Conservation (phyloP, 2,113 vertebrate genomes). For the Psittacus erithacus region DNA sequence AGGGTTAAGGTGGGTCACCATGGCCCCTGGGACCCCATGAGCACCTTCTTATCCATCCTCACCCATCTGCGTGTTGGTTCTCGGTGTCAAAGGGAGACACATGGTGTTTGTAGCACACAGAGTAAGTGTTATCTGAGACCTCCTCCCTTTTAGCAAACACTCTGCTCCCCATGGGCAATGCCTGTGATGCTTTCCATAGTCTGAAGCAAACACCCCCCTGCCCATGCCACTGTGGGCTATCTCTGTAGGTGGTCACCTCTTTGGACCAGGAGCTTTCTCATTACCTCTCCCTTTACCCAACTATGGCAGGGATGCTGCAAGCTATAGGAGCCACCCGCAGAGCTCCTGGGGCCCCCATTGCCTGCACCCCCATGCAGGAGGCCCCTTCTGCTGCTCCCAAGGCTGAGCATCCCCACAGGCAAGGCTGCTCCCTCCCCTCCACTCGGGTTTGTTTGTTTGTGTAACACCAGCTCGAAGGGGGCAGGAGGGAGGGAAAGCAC, state of each 20-base stretch:
- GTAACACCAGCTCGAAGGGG: neutral
- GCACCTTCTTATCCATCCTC: neutral
- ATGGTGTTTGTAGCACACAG: rapidly evolving
- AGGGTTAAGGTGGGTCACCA: neutral
- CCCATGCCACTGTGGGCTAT: neutral
- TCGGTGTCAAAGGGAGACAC: rapidly evolving
- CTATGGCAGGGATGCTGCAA: no score
- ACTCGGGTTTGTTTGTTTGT: constrained; percentile 45
- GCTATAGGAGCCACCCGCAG: neutral
- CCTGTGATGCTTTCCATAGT: neutral
- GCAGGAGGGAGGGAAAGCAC: constrained; percentile 2
- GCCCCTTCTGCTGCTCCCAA: neutral
- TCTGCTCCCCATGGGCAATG: neutral
- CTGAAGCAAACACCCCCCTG: neutral
- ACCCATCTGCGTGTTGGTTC: rapidly evolving
- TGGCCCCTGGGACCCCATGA: neutral
- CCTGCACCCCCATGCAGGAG: neutral
- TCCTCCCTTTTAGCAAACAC: neutral
- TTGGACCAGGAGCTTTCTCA: neutral
- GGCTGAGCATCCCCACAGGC: neutral
- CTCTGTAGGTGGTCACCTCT: neutral
- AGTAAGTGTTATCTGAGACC: neutral
- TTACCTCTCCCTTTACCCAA: neutral
- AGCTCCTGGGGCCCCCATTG: neutral
- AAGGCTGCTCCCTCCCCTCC: neutral